phyloP scores from a whole-genome alignment of 1,140 invertebrate species.

The Ceratina australensis region DNA sequence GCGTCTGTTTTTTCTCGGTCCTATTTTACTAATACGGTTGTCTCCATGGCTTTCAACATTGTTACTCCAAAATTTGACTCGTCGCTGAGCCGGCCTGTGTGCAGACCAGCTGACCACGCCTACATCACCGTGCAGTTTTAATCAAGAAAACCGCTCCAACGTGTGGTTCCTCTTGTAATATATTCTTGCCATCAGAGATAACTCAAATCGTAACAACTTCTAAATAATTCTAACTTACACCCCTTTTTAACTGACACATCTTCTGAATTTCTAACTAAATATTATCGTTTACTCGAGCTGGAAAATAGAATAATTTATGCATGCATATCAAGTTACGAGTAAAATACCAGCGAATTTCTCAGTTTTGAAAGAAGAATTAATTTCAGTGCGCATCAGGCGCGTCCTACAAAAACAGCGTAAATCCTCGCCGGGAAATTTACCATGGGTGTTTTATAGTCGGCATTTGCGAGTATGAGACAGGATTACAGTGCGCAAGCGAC shows the following conservation, averaged over 20 bases:
- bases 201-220: too few species aligned
- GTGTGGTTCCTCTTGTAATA: too few species aligned
- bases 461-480: constrained; percentile 48
- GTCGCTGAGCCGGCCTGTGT: not conserved
- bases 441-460: constrained; percentile 57
- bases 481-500: constrained; percentile 36
- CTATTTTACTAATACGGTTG: too few species aligned
- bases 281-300: too few species aligned
- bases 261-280: too few species aligned
- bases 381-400: constrained; percentile 36
- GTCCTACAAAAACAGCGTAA: constrained; percentile 66
- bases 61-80: constrained; percentile 53
- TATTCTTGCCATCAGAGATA: too few species aligned
- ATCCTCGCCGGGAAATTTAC: constrained; percentile 69
- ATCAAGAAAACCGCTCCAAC: constrained; percentile 9
- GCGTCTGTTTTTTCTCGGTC: too few species aligned
- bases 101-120: constrained; percentile 33
- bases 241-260: too few species aligned
- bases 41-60: constrained; percentile 29
- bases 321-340: too few species aligned
- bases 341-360: not conserved
- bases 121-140: constrained; percentile 3
- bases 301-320: not conserved
- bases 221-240: too few species aligned
- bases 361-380: constrained; percentile 26